A percentile compares a stretch with the other conserved stretches of the same genome.
These are phyloP conservation scores for Drosophila borealis DNA, from an alignment of 2,888 invertebrate species.

Conservation along the genomic window DNA sequence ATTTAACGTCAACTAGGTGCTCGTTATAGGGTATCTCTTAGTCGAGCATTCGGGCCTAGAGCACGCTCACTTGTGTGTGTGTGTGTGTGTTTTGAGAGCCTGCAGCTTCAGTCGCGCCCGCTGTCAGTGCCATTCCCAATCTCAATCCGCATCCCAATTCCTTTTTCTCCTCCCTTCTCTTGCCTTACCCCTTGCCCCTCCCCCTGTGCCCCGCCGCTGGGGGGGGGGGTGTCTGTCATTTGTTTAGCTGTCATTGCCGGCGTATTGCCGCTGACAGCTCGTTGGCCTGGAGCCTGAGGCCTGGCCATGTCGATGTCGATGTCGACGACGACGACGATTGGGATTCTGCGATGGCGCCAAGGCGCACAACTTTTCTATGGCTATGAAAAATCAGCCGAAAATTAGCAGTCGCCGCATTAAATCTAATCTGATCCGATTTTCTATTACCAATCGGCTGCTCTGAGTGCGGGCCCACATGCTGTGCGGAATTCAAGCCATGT, in stretches of 20 bases:
- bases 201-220: constrained; percentile 18
- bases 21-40: too few relatives aligned
- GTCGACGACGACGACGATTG: too few relatives aligned
- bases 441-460: constrained; percentile 72
- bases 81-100: constrained; percentile 28
- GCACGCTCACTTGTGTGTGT: neutral
- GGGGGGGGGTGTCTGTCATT: constrained; percentile 67
- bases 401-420: constrained; percentile 78
- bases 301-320: neutral
- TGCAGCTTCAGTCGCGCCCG: constrained; percentile 37
- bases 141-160: constrained; percentile 17
- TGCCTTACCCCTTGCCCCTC: neutral
- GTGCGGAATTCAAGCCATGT: constrained; percentile 12
- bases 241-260: constrained; percentile 79
- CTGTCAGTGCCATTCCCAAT: constrained; percentile 49
- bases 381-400: constrained; percentile 74
- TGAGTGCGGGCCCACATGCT: constrained; percentile 30
- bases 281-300: constrained; percentile 20
- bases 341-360: constrained; percentile 58
- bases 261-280: constrained; percentile 75
- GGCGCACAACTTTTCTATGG: constrained; percentile 38
- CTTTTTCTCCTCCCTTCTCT: neutral
- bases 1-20: too few relatives aligned
- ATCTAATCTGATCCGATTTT: constrained; percentile 80
- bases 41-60: too few relatives aligned